These are phyloP conservation scores for Piezodorus guildinii DNA, from an alignment of 1,140 invertebrate species.

Conservation along the genomic window DNA sequence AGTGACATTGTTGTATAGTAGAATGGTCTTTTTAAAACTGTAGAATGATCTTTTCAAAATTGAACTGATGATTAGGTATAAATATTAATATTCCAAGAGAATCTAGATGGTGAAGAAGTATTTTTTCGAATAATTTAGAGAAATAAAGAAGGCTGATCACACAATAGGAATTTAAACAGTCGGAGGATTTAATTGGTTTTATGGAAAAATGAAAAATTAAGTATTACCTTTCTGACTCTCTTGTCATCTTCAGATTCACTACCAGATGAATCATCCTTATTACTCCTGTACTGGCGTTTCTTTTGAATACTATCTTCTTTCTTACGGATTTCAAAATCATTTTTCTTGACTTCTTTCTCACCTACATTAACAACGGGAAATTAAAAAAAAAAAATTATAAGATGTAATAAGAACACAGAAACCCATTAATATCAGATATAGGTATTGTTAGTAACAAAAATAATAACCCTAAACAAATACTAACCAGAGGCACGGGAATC, in stretches of 20 bases:
- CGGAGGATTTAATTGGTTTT: not conserved
- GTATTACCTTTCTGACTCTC: slow-evolving; percentile 20
- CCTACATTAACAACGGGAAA: slow-evolving; percentile 20
- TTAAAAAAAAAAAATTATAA: too few relatives aligned
- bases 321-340: slow-evolving; percentile 57
- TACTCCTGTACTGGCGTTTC: slow-evolving; percentile 69
- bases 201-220: not conserved
- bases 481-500: slow-evolving; percentile 29
- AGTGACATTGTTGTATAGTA: too few relatives aligned
- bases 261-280: slow-evolving; percentile 65
- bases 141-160: too few relatives aligned
- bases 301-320: slow-evolving; percentile 69
- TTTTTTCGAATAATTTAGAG: too few relatives aligned
- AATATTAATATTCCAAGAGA: too few relatives aligned
- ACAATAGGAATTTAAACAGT: too few relatives aligned
- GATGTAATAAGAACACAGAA: too few relatives aligned
- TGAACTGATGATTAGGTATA: too few relatives aligned
- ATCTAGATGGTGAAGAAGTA: too few relatives aligned
- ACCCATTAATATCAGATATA: too few relatives aligned
- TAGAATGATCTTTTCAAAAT: too few relatives aligned
- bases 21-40: too few relatives aligned
- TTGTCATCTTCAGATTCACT: slow-evolving; percentile 37
- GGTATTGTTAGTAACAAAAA: not conserved
- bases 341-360: slow-evolving; percentile 38
- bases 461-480: not conserved